Evolutionary conservation across 2,888 invertebrate genomes (phyloP).

Genomic region (Oconnorella tubifera): DNA sequence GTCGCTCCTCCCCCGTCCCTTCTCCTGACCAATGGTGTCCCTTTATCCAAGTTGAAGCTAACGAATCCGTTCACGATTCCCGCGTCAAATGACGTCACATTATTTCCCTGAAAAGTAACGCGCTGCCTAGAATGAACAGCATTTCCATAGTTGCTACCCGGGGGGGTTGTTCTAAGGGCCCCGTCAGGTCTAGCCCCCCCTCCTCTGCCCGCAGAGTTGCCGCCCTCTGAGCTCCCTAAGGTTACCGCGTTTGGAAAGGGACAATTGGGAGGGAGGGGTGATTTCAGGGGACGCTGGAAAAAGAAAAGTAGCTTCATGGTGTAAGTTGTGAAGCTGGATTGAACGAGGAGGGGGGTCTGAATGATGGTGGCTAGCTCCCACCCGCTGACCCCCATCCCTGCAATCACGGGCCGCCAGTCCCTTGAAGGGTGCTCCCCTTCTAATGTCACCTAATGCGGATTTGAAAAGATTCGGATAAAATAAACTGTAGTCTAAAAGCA

Average conservation of each 20-base stretch:
- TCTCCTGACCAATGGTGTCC: background rate
- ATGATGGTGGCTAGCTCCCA: conserved; percentile 46
- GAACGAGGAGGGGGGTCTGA: conserved; percentile 33
- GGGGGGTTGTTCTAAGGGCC: background rate
- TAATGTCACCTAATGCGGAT: conserved; percentile 17
- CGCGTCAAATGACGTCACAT: conserved; percentile 1
- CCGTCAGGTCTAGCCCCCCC: background rate
- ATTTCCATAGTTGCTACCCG: too few species aligned
- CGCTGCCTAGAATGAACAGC: too few species aligned
- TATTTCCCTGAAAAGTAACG: too few species aligned
- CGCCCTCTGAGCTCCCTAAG: background rate
- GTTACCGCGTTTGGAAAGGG: background rate
- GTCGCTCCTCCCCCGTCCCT: background rate
- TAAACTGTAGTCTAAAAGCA: background rate
- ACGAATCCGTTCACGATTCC: conserved; percentile 3
- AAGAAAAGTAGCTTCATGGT: conserved; percentile 39
- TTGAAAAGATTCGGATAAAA: too few species aligned
- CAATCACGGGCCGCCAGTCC: conserved; percentile 45
- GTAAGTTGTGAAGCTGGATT: conserved; percentile 34
- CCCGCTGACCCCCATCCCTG: conserved; percentile 45
- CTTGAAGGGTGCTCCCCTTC: conserved; percentile 24
- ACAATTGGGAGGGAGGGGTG: background rate
- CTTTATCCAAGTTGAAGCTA: background rate
- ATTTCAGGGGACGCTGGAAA: conserved; percentile 38
- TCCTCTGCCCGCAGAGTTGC: background rate